Evolutionary conservation across 2,797 vertebrate genomes (phyloP), one percentile per base, ranked within the genome.

Genomic region (Merluccius polli): DNA sequence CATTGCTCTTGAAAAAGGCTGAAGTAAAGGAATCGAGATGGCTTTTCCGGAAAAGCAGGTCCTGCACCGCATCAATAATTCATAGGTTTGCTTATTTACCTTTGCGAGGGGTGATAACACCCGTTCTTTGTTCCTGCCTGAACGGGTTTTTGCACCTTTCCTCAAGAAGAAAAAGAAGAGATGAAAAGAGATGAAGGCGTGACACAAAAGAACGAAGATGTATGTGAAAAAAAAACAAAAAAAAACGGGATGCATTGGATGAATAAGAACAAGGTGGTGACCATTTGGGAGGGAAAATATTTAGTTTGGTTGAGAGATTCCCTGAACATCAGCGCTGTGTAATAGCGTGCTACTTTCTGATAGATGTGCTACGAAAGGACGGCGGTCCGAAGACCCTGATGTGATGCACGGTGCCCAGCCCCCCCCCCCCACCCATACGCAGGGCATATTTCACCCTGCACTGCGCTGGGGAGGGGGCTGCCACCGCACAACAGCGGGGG

Each of bases 51-150:
- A 81, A 83, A 83, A 82, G 83, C 80, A 72, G 81, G 86, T 84
- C 81, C 75, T 76, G 65, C 75, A 81, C 80, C 72, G 52, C 79
- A 90, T 92, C 81, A 90, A 91, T 91, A 91, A 91, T 92, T 88
- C 89, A 92, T 90, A 72, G 77, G 44, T 75, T 79, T 79, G 77
- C 88, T 89, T 92, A 91, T 91, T 91, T 92, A 88, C 87, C 87
- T 87, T 83, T 77, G 74, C 84, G 72, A 15, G 44, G 74, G 78
- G 80, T 76, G 77, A 82, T 41, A 84, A 83, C 73, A 82, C 80
- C 82, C 86, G 82, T 87, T 89, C 80, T 86, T 85, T 77, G 69
- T 81, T 87, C 70, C 85, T 67, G 73, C 74, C 86, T 82, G 86
- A 87, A 88, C 70, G 73, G 36, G 74, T 72, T 44, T 8, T 72